phyloP scores from a whole-genome alignment of 2,797 vertebrate genomes.

The Microctenopoma steveboyesi region DNA sequence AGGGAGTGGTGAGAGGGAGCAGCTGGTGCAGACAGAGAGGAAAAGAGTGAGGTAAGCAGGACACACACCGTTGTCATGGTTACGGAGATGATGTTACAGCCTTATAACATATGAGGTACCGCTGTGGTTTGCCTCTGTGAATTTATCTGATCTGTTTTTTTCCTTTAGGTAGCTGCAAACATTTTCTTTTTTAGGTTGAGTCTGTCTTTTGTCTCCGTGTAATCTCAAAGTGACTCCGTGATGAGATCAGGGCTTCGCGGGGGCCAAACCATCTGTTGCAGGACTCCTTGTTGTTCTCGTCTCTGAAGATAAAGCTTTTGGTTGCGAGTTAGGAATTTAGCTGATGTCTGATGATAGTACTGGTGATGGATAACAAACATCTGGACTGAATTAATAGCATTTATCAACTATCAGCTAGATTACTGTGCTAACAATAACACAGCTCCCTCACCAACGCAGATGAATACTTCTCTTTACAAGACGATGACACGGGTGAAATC shows the following conservation, averaged over 20 bases:
- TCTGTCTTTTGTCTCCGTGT: background rate
- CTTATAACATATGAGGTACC: too few relatives aligned
- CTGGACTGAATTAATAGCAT: too few relatives aligned
- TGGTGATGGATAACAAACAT: too few relatives aligned
- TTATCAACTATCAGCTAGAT: too few relatives aligned
- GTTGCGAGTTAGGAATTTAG: background rate
- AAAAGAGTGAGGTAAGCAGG: slow-evolving; percentile 57
- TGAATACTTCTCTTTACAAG: background rate
- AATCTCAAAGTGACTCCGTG: slow-evolving; percentile 5
- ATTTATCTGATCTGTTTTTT: too few relatives aligned
- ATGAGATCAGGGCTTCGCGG: background rate
- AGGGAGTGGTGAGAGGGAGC: slow-evolving; percentile 36
- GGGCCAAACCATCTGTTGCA: slow-evolving; percentile 12
- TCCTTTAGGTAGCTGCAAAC: too few relatives aligned
- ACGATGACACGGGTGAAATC: background rate
- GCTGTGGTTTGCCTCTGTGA: too few relatives aligned
- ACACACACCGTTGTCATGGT: slow-evolving; percentile 56
- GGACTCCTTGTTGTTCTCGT: background rate
- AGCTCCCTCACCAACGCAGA: too few relatives aligned
- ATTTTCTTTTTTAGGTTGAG: too few relatives aligned
- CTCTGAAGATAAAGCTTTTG: background rate
- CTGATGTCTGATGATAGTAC: background rate
- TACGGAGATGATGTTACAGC: slow-evolving; percentile 45
- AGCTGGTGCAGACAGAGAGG: slow-evolving; percentile 53
- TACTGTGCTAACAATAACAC: too few relatives aligned